Conservation (phyloP, 2,113 vertebrate genomes). For the Pelecanoides urinatrix region DNA sequence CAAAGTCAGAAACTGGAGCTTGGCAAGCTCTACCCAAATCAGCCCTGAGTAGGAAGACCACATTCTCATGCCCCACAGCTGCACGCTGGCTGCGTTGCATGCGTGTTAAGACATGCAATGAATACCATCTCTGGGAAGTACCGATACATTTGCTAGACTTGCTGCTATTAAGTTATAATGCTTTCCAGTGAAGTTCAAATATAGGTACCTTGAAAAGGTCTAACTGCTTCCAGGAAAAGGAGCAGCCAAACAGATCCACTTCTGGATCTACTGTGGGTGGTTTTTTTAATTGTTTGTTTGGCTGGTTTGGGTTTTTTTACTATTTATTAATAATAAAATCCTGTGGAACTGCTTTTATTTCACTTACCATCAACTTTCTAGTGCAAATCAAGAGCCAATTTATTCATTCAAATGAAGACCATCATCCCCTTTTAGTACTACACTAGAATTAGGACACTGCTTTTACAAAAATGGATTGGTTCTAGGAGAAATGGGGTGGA, state of each 20-base stretch:
- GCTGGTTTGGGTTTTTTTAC: neutral
- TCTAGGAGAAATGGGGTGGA: neutral
- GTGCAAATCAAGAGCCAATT: neutral
- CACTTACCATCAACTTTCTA: neutral
- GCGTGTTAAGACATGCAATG: neutral
- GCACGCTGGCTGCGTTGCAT: neutral
- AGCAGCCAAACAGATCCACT: neutral
- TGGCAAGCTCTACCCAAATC: neutral
- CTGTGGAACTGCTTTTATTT: neutral
- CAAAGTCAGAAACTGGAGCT: neutral
- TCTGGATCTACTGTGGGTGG: neutral
- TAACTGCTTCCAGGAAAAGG: neutral
- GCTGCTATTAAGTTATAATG: neutral
- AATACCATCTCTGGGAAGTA: neutral
- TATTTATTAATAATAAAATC: neutral
- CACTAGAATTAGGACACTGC: neutral
- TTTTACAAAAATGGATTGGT: neutral
- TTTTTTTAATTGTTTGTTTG: neutral
- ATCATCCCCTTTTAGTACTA: neutral
- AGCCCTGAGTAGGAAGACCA: neutral
- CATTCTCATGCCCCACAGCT: neutral
- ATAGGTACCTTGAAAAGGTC: neutral
- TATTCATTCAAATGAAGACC: neutral
- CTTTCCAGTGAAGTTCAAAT: neutral
- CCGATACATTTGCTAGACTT: neutral